Conservation (phyloP, 2,888 invertebrate species). For the Tortrix viridana region DNA sequence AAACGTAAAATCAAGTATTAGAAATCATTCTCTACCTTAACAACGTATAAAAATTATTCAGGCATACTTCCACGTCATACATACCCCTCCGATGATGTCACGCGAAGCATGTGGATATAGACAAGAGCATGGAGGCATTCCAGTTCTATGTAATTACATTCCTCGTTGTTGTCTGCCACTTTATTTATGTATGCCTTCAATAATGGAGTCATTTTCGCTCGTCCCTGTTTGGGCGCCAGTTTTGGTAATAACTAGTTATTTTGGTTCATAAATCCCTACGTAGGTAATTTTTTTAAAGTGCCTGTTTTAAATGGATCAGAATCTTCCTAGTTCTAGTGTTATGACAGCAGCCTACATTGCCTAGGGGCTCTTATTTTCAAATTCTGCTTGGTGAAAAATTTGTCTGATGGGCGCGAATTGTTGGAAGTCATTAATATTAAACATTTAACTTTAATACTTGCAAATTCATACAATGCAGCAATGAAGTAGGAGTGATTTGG, state of each 20-base stretch:
- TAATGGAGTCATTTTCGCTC: constrained; percentile 3
- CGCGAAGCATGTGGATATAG: constrained; percentile 20
- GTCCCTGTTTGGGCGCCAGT: constrained; percentile 15
- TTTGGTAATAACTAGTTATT: neutral
- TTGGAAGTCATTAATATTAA: too few species aligned
- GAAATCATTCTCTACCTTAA: neutral
- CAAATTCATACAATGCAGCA: too few species aligned
- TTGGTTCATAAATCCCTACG: too few species aligned
- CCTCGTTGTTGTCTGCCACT: constrained; percentile 16
- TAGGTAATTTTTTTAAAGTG: too few species aligned
- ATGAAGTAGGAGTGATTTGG: too few species aligned
- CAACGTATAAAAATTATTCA: neutral
- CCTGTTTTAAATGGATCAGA: too few species aligned
- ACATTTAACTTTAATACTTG: too few species aligned
- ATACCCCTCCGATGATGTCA: constrained; percentile 3
- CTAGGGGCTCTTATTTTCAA: too few species aligned
- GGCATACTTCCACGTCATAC: neutral
- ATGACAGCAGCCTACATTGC: too few species aligned
- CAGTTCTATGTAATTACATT: constrained; percentile 33
- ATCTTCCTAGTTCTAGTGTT: too few species aligned
- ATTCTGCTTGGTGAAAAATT: too few species aligned
- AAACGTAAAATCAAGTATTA: neutral
- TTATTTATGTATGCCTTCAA: constrained; percentile 14
- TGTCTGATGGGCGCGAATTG: too few species aligned
- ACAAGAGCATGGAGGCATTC: constrained; percentile 22